Evolutionary conservation across 2,113 vertebrate species (phyloP).

Genomic region (Muscicapa adusta): DNA sequence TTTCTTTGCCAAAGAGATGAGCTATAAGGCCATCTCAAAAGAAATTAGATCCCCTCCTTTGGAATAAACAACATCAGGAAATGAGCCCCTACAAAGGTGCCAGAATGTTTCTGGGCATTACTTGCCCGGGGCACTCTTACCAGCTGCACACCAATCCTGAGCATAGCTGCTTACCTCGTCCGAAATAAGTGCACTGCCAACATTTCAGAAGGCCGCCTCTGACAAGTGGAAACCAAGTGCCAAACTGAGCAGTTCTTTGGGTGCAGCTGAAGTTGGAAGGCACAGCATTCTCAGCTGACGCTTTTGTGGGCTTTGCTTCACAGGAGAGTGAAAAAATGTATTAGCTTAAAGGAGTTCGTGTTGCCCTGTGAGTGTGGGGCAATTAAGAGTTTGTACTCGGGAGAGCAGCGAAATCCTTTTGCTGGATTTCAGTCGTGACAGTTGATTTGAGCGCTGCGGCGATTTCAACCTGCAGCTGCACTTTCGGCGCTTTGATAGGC

Average conservation of each 20-base stretch:
- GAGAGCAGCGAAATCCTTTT: not conserved
- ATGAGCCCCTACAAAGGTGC: not conserved
- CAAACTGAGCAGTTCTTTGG: not conserved
- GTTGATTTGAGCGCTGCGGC: not conserved
- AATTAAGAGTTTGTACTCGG: not conserved
- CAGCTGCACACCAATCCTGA: not conserved
- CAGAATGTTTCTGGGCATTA: not conserved
- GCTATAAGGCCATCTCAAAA: not conserved
- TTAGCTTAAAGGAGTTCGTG: not conserved
- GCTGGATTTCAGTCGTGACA: no score
- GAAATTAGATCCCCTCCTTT: not conserved
- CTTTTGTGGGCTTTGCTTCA: not conserved
- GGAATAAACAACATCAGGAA: not conserved
- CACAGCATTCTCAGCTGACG: not conserved
- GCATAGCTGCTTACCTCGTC: not conserved
- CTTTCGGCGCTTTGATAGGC: fast-evolving
- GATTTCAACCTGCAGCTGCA: not conserved
- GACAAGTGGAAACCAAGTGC: not conserved
- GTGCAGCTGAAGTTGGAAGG: not conserved
- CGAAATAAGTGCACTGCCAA: not conserved
- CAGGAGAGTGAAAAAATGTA: not conserved
- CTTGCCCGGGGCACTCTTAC: not conserved
- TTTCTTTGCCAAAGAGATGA: not conserved
- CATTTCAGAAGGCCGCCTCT: not conserved
- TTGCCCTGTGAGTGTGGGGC: not conserved